These are phyloP conservation scores for Mechanitis mazaeus DNA, from an alignment of 2,888 invertebrate genomes.

Conservation along the genomic window DNA sequence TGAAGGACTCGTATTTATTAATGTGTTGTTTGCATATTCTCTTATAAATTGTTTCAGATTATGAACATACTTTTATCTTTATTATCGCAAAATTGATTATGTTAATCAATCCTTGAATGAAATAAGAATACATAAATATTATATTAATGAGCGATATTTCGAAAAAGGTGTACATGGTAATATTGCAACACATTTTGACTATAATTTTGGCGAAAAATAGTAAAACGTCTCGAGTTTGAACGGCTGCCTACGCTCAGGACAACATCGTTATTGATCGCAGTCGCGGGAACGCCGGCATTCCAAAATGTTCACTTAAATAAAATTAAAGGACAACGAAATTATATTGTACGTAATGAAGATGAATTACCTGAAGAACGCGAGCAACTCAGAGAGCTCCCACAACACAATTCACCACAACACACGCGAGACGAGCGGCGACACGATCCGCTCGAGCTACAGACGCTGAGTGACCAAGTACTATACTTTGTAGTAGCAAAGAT, in stretches of 20 bases:
- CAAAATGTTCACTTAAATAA: conserved; percentile 41
- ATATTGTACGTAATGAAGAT: conserved; percentile 24
- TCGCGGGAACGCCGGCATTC: conserved; percentile 53
- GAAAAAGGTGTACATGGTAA: not conserved
- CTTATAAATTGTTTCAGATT: not conserved
- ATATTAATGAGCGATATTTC: not conserved
- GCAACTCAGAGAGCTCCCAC: conserved; percentile 55
- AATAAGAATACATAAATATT: conserved; percentile 2
- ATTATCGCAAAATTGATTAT: conserved; percentile 27
- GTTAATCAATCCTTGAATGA: conserved; percentile 21
- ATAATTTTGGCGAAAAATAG: conserved; percentile 18
- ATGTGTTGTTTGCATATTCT: too few relatives aligned
- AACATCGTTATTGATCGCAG: conserved; percentile 73
- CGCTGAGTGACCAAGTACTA: conserved; percentile 61
- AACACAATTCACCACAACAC: conserved; percentile 65
- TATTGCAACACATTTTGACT: conserved; percentile 5
- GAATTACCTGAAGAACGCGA: conserved; percentile 56
- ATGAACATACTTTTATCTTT: conserved; percentile 22
- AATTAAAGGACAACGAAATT: conserved; percentile 42
- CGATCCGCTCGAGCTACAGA: conserved; percentile 60
- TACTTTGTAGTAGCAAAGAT: conserved; percentile 39
- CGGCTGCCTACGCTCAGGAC: conserved; percentile 49
- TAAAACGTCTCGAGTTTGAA: conserved; percentile 26
- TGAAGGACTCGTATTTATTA: conserved; percentile 1
- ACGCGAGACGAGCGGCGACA: conserved; percentile 65